These are phyloP conservation scores for Oxyruncus cristatus DNA, from an alignment of 2,113 vertebrate genomes.

Conservation along the genomic window DNA sequence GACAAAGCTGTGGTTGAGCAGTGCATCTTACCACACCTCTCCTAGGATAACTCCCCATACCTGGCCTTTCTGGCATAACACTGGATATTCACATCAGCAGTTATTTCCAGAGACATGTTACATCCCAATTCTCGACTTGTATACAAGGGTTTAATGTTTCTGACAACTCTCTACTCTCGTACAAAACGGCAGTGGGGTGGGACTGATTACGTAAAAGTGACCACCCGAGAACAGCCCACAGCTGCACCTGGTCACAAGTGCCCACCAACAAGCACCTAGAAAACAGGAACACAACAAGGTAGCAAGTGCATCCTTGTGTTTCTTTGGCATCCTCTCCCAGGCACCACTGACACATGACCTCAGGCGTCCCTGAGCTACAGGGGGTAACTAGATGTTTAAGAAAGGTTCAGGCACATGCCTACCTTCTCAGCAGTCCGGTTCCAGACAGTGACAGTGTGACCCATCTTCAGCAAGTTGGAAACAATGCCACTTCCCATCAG, in stretches of 20 bases:
- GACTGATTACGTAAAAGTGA: neutral
- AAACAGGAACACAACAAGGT: neutral
- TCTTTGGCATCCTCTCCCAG: neutral
- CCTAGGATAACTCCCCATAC: neutral
- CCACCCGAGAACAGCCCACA: neutral
- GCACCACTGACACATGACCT: neutral
- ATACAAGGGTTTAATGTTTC: neutral
- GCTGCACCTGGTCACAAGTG: neutral
- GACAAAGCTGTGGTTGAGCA: neutral
- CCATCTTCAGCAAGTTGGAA: slow-evolving; percentile 97
- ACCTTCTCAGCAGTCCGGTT: slow-evolving; percentile 98
- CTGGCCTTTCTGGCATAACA: neutral
- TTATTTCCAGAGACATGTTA: neutral
- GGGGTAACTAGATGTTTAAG: neutral
- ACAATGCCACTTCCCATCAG: slow-evolving; percentile 98
- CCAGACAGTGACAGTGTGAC: slow-evolving; percentile 97
- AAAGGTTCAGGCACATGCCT: neutral
- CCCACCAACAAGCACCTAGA: neutral
- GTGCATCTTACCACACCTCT: neutral
- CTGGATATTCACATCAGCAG: neutral
- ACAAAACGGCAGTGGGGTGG: neutral
- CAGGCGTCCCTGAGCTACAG: neutral
- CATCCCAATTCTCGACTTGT: neutral
- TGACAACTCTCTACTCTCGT: neutral
- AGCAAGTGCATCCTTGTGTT: neutral